Percentiles rank a stretch among this genome's conserved stretches.
Conservation (phyloP, 2,113 vertebrate species). For the Chrysochloris asiatica region DNA sequence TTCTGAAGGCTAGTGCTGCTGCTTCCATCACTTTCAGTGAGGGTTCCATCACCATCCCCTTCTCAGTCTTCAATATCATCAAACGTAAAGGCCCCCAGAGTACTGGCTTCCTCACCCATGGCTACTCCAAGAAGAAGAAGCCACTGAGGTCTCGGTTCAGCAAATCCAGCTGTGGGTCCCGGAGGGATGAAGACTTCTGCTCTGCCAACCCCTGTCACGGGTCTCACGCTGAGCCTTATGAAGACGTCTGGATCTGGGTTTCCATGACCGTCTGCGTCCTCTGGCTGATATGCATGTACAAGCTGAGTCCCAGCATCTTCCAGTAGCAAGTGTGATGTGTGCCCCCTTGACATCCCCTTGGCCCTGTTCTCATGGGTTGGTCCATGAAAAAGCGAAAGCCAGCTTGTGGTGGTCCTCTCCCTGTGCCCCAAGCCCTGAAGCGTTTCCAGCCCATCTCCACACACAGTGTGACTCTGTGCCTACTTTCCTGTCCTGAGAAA, state of each 20-base stretch:
- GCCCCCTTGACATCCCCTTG: rapidly evolving
- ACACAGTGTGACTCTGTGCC: background rate
- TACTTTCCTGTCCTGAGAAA: background rate
- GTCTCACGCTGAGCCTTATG: rapidly evolving
- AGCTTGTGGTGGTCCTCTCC: background rate
- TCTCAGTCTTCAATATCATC: background rate
- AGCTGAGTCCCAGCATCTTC: background rate
- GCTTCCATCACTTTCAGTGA: rapidly evolving
- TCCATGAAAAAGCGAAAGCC: background rate
- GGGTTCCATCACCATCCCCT: conserved; percentile 20
- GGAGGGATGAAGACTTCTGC: background rate
- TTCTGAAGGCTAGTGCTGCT: rapidly evolving
- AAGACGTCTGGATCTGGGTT: conserved; percentile 29
- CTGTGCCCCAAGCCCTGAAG: too few relatives aligned
- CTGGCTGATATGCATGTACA: conserved; percentile 10
- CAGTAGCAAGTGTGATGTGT: background rate
- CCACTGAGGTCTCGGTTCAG: background rate
- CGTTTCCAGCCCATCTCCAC: background rate
- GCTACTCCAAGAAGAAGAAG: background rate
- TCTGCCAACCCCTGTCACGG: rapidly evolving
- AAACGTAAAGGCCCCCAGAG: background rate
- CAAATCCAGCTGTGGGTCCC: rapidly evolving
- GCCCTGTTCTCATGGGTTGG: rapidly evolving
- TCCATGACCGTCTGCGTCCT: background rate
- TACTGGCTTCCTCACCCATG: rapidly evolving